A percentile compares a stretch with the other conserved stretches of the same genome.
These are phyloP conservation scores for Halcyon malimbica DNA, from an alignment of 2,113 vertebrate genomes.

Conservation along the genomic window DNA sequence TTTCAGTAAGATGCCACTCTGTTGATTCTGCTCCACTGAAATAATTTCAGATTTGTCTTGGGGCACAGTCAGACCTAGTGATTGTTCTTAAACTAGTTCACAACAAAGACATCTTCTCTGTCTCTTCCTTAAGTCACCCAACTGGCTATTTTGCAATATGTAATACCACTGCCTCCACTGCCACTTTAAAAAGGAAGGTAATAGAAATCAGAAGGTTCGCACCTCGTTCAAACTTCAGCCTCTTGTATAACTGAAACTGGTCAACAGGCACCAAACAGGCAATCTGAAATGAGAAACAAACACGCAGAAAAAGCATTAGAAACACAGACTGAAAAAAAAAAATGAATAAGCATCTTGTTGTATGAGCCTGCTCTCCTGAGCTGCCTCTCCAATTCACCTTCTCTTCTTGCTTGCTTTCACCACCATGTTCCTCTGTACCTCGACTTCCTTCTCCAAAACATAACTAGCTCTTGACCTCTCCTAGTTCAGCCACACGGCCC, in stretches of 20 bases:
- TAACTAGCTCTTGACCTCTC: not conserved
- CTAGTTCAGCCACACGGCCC: not conserved
- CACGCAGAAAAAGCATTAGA: conserved; percentile 3
- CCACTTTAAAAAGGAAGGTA: not conserved
- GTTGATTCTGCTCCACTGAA: not conserved
- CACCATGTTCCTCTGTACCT: fast-evolving
- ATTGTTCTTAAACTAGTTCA: not conserved
- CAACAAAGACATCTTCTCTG: not conserved
- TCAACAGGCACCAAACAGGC: conserved; percentile 83
- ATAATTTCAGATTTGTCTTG: not conserved
- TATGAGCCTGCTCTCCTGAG: not conserved
- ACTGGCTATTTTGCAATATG: not conserved
- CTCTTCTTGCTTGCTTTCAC: not conserved
- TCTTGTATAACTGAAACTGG: conserved; percentile 87
- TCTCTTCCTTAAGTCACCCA: not conserved
- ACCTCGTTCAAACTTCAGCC: conserved; percentile 94
- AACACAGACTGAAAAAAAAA: not conserved
- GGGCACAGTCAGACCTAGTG: not conserved
- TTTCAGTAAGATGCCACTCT: not conserved
- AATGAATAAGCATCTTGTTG: not conserved
- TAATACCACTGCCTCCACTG: not conserved
- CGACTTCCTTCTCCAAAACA: not conserved
- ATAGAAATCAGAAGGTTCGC: not conserved
- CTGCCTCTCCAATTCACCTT: not conserved
- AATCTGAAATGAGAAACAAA: conserved; percentile 83